These are phyloP conservation scores for Lasioglossum vierecki DNA, from an alignment of 2,888 invertebrate genomes.

Conservation along the genomic window DNA sequence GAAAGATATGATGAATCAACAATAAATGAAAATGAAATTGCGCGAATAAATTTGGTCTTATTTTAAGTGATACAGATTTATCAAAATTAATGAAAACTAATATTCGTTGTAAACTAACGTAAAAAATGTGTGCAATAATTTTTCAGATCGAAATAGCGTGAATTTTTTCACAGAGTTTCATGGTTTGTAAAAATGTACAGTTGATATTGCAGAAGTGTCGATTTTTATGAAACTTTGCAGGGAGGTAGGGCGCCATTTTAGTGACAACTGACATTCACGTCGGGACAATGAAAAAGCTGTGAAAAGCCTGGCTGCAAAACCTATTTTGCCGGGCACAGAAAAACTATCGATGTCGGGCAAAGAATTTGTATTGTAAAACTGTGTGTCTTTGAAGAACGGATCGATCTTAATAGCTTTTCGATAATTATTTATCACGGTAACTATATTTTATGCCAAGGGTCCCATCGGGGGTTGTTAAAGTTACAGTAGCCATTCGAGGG, in stretches of 20 bases:
- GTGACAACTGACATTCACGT: not conserved
- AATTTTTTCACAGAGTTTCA: not conserved
- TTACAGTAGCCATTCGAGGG: not conserved
- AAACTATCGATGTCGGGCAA: not conserved
- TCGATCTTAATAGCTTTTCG: slow-evolving; percentile 6
- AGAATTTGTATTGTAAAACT: not conserved
- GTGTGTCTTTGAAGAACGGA: not conserved
- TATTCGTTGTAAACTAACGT: not conserved
- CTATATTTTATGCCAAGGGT: not conserved
- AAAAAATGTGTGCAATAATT: not conserved
- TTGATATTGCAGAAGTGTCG: not conserved
- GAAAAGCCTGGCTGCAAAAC: not conserved
- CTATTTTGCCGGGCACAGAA: not conserved
- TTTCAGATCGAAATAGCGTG: not conserved
- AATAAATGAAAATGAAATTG: not conserved
- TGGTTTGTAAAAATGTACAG: not conserved
- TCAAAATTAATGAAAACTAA: no score
- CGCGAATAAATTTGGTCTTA: not conserved
- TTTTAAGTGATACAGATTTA: not conserved
- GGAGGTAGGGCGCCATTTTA: not conserved
- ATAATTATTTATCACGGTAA: not conserved
- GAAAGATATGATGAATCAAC: not conserved
- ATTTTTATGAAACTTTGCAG: not conserved
- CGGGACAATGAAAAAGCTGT: not conserved
- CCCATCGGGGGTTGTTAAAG: slow-evolving; percentile 1